These are phyloP conservation scores for Molorchus minor DNA, from an alignment of 2,888 invertebrate species.

Conservation along the genomic window DNA sequence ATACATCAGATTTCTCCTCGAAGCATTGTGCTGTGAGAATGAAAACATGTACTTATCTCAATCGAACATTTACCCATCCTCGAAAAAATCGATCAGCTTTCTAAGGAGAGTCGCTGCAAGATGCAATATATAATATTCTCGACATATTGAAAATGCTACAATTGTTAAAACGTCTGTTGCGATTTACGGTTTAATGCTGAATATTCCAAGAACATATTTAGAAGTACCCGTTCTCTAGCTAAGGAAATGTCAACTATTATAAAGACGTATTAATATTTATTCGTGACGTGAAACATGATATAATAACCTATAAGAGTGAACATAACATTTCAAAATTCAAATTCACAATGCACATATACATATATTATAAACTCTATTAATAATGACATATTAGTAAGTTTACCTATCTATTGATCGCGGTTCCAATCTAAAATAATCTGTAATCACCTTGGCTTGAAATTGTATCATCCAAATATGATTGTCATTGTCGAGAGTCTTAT, in stretches of 20 bases:
- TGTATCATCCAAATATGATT: no score
- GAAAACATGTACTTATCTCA: no score
- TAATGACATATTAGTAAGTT: no score
- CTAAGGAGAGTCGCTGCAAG: not conserved
- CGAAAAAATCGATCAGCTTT: no score
- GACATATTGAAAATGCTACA: conserved; percentile 17
- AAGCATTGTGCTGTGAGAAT: no score
- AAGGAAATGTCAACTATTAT: conserved; percentile 26
- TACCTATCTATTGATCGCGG: no score
- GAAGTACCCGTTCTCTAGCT: conserved; percentile 18
- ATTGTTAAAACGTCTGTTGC: conserved; percentile 18
- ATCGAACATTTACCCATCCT: no score
- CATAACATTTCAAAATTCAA: not conserved
- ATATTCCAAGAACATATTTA: conserved; percentile 10
- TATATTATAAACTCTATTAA: no score
- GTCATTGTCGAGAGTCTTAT: no score
- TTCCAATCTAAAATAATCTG: no score
- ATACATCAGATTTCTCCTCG: no score
- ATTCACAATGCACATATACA: not conserved
- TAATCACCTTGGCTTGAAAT: no score
- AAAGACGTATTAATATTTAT: conserved; percentile 22
- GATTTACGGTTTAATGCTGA: conserved; percentile 10
- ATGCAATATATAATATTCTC: conserved; percentile 4
- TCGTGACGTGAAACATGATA: not conserved
- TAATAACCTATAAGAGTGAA: not conserved